Conservation (phyloP, 2,888 invertebrate species). For the Alviniconcha strummeri region DNA sequence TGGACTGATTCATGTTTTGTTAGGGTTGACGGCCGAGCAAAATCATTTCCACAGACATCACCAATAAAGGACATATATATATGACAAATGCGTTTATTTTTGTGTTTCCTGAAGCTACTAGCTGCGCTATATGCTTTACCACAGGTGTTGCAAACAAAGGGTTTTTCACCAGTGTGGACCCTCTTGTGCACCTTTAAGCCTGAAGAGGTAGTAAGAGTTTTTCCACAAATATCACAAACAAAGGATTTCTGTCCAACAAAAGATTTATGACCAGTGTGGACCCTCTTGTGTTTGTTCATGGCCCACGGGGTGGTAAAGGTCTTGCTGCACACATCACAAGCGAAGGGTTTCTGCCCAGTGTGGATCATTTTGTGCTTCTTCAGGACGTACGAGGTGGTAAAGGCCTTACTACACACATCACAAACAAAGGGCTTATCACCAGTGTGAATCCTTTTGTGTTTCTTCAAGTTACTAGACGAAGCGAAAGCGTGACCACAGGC, state of each 20-base stretch:
- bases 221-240: background rate
- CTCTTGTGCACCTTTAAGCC: too few species aligned
- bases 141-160: background rate
- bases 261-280: slow-evolving; percentile 30
- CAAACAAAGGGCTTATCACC: background rate
- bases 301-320: background rate
- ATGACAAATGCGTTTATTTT: background rate
- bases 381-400: background rate
- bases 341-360: background rate
- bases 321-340: background rate
- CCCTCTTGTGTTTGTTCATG: background rate
- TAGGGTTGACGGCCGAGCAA: too few species aligned
- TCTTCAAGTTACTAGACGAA: background rate
- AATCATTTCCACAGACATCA: too few species aligned
- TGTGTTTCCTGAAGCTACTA: background rate
- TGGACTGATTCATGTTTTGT: too few species aligned
- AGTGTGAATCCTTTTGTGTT: background rate
- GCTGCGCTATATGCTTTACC: background rate
- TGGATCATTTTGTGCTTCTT: slow-evolving; percentile 5
- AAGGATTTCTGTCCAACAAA: slow-evolving; percentile 25
- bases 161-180: background rate
- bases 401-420: background rate
- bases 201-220: background rate
- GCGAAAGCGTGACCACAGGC: background rate
- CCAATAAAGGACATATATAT: too few species aligned